Evolutionary conservation across 2,113 vertebrate genomes (phyloP).

Genomic region (Lichenostomus cassidix): DNA sequence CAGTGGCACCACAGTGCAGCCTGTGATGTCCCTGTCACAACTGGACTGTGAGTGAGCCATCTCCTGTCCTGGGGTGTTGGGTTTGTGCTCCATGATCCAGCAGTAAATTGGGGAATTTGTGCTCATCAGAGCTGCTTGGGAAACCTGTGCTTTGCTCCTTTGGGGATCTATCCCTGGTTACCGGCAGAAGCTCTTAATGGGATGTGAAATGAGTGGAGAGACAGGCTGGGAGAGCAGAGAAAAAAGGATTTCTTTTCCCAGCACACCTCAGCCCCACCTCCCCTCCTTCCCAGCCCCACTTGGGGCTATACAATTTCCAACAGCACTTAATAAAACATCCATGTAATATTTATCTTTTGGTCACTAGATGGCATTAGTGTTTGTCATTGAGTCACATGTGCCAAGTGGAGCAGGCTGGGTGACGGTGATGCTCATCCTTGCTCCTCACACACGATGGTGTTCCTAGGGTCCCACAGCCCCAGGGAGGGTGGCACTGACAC

Average conservation of each 20-base stretch:
- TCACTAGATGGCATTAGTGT: slow-evolving; percentile 52
- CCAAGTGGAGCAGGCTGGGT: not conserved
- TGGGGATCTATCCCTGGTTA: not conserved
- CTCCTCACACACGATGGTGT: accelerated
- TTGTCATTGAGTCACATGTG: not conserved
- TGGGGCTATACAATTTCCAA: not conserved
- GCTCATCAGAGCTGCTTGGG: not conserved
- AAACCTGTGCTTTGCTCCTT: not conserved
- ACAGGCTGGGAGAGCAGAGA: not conserved
- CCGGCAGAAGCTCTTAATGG: not conserved
- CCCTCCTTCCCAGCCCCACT: not conserved
- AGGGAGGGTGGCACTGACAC: accelerated
- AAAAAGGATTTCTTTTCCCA: not conserved
- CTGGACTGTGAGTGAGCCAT: not conserved
- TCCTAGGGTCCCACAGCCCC: not conserved
- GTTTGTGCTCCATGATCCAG: not conserved
- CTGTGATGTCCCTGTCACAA: accelerated
- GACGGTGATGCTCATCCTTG: not conserved
- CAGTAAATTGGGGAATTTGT: not conserved
- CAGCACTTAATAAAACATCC: not conserved
- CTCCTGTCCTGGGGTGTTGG: not conserved
- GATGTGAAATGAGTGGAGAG: not conserved
- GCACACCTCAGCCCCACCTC: too few species aligned
- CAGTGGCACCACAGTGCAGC: accelerated
- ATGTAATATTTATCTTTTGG: accelerated